Base-by-base conservation (phyloP, 2,113 vertebrate genomes). In the Stegostoma tigrinum region DNA sequence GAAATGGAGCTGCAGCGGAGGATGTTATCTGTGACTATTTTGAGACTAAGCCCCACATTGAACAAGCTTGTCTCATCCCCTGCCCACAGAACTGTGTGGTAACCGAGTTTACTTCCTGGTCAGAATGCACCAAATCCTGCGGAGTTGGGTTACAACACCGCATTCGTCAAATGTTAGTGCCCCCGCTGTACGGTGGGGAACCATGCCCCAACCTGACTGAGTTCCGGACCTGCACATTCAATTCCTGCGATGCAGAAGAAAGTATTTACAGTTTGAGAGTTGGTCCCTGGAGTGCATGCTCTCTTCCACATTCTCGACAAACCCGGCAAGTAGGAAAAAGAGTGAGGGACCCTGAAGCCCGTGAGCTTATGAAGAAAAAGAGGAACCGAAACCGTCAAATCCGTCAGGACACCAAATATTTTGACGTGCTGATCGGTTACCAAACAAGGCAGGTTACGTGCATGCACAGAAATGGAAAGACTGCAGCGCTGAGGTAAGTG, bases 21-120 rank as follows among this genome's bases (percentile, higher is more conserved):
- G 98, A 99, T n/a, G 97, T 97, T 96, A 99, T 99, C 96, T 99
- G 99, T 0, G 99, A 99, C 96, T 99, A 99, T 97, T 99, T 99
- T 52, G 99, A 99, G 96, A 98, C 98, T 0, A 98, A 98, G 96
- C 99, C 99, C 3, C 98, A 98, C 0, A 97, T 99, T 96, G 99
- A 99, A 96, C 99, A 99, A 97, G 99, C 98, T 0, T 99, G 99
- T 96, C 98, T 99, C 96, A 99, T 99, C 96, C 99, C 99, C 0
- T 99, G 99, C 96, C 98, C 97, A 24, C 98, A 98, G 97, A 98
- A 99, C 95, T 99, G 99, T 96, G 98, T 99, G 0, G 98, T 99
- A 96, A 98, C 99, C 0, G 98, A 98, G 83, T 99, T 99, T 45
- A 98, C 98, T 0, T 97, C 98, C 0, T 99, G 99, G 99, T 99